Base-by-base conservation (phyloP, 1,140 invertebrate species). In the Lordiphosa stackelbergi region DNA sequence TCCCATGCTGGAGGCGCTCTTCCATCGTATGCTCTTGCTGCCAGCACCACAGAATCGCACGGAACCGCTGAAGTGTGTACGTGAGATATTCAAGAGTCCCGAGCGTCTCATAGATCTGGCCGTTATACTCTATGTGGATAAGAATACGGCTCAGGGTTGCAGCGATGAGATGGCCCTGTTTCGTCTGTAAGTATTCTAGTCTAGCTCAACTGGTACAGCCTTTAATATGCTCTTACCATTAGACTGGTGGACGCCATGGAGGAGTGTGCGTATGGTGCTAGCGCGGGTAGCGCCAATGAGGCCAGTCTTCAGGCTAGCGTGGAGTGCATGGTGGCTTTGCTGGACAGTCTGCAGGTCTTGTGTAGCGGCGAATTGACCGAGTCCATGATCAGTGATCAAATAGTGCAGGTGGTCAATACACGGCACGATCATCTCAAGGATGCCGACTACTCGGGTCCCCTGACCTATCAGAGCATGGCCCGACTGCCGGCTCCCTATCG, bases 151-250 rank as follows among this genome's bases (percentile, higher is more conserved):
- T 56, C 93, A 95, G 71, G 91, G 92, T 24, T 93, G 94, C 68
- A 94, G 93, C 85, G 94, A 97, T 87, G 94, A 97, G 86, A 95
- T 98, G 92, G 94, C 95, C 5, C 91, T 98, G 3, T 92, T 97
- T 73, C 92, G 95, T 89, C 88, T 98, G 95, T 97, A 89, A 93
- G 92, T 91, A 59, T 91, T 58, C 31, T 1, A 8, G 10, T 0
- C 22, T 24, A 24, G 22, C 4, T 24, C 1, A 24, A 24, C 1
- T 5, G 5, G 5, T 6, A 0, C 22, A 5, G 5, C 22, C 22
- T 24, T 24, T 24, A 24, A 5, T 24, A 24, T 6, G 4, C 4
- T 24, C 5, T 24, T 6, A 24, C 4, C 22, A 0, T 6, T 24
- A 24, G 22, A 57, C 92, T 96, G 60, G 95, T 97, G 91, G 96